A percentile compares a stretch with the other conserved stretches of the same genome.
Conservation (phyloP, 2,888 invertebrate genomes). For the Cactoblastis cactorum region DNA sequence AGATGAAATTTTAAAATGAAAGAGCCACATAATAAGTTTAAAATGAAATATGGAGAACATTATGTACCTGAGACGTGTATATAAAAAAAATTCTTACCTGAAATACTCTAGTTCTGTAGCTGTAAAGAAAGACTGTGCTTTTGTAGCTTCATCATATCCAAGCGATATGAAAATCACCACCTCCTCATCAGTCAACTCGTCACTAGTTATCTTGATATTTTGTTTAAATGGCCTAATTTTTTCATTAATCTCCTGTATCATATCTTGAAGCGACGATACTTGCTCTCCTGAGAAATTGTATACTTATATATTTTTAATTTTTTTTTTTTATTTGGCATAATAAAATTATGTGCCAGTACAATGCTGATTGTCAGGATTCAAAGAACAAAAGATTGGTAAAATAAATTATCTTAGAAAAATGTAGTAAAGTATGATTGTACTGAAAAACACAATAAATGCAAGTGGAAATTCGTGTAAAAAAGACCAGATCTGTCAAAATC, state of each 20-base stretch:
- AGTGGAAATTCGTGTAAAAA: not conserved
- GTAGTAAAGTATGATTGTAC: too few species aligned
- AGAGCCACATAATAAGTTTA: too few species aligned
- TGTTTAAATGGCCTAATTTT: slow-evolving; percentile 56
- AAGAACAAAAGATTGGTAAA: too few species aligned
- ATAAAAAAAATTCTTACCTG: slow-evolving; percentile 30
- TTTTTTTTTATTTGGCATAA: too few species aligned
- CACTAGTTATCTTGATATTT: slow-evolving; percentile 53
- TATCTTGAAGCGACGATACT: slow-evolving; percentile 33
- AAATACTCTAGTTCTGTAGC: slow-evolving; percentile 61
- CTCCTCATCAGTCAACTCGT: slow-evolving; percentile 58
- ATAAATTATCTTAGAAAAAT: too few species aligned
- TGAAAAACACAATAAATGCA: too few species aligned
- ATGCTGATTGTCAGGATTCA: too few species aligned
- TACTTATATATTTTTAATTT: not conserved
- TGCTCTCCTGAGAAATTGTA: slow-evolving; percentile 37
- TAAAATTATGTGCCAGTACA: too few species aligned
- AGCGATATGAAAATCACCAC: slow-evolving; percentile 57
- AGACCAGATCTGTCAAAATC: too few species aligned
- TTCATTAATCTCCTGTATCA: slow-evolving; percentile 56
- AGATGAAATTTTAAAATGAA: too few species aligned
- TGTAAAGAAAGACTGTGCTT: slow-evolving; percentile 59
- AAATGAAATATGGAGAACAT: too few species aligned
- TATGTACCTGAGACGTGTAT: too few species aligned
- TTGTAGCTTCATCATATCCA: slow-evolving; percentile 58